These are phyloP conservation scores for Mimumesa dahlbomi DNA, from an alignment of 2,888 invertebrate species.

Conservation along the genomic window DNA sequence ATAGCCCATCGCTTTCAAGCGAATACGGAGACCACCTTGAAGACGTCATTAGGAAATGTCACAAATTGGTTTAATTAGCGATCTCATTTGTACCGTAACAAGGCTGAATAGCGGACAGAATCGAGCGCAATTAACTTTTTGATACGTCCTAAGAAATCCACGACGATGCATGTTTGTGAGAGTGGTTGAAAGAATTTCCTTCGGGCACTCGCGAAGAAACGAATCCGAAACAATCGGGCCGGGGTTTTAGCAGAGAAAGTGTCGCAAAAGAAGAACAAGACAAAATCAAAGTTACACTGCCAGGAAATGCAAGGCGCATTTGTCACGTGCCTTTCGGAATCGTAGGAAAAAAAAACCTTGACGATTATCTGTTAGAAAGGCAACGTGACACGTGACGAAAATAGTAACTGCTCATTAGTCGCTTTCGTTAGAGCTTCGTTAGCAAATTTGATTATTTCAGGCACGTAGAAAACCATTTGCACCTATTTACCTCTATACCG, in stretches of 20 bases:
- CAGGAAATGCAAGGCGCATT: conserved; percentile 12
- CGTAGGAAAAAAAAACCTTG: conserved; percentile 18
- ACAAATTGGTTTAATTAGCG: conserved; percentile 70
- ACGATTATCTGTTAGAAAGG: conserved; percentile 50
- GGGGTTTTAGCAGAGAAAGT: conserved; percentile 48
- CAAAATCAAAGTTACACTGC: conserved; percentile 10
- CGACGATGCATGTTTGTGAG: no score
- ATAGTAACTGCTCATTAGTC: conserved; percentile 37
- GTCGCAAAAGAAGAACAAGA: conserved; percentile 28
- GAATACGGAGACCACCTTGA: conserved; percentile 61
- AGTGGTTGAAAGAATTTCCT: conserved; percentile 40
- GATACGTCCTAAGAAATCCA: conserved; percentile 44
- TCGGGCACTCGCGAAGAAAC: conserved; percentile 23
- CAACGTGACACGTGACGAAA: conserved; percentile 38
- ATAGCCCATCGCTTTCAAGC: conserved; percentile 19
- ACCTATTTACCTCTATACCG: conserved; percentile 51
- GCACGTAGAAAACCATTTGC: conserved; percentile 40
- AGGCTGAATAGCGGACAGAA: conserved; percentile 51
- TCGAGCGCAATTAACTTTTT: conserved; percentile 65
- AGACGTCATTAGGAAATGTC: conserved; percentile 65
- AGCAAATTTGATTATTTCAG: conserved; percentile 30
- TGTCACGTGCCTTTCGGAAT: conserved; percentile 2
- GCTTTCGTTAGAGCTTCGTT: conserved; percentile 43
- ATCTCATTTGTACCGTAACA: conserved; percentile 65
- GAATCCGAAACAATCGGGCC: conserved; percentile 20